Evolutionary conservation across 2,888 invertebrate genomes (phyloP), one percentile per base, ranked within the genome.

Genomic region (Leucozona laternaria): DNA sequence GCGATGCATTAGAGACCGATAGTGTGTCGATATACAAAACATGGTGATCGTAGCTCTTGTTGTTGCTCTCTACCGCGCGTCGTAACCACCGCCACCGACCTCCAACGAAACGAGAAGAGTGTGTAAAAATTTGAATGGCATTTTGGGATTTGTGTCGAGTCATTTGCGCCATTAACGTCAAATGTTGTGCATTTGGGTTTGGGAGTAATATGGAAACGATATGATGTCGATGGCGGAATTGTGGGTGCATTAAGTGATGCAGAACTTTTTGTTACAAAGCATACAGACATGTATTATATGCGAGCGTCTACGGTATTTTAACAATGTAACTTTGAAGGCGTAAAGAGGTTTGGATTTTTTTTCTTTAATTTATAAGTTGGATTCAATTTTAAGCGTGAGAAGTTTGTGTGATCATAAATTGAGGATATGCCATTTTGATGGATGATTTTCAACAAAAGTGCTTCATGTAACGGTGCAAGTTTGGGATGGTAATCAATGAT

Each of bases 61-160:
- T 64, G 7, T 64, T 64, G 2, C 17, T 40, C 11, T 43, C 11
- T 13, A 8, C 15, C 7, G 2, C 10, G 6, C 64, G 17, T 7
- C 28, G 4, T 1, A 11, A 15, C 34, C 43, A 17, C 57, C 11
- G 5, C 2, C 1, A 17, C 13, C 11, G n/a, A 22, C 2, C 6
- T 2, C 4, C 0, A 2, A 22, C 17, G 17, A 37, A 48, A n/a
- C 31, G 53, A 45, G 62, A 40, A 64, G 48, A 22, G 66, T 28
- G 31, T 28, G 60, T 53, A 22, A 45, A 77, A 73, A 86, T 86
- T 86, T 82, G 86, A 86, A 86, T 82, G 78, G 86, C 86, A 86
- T 81, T 82, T 86, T 82, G 86, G 86, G 86, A 86, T 86, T 86
- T 86, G 78, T 75, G 86, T 66, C 86, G 78, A 86, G 86, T 86